These are phyloP conservation scores for Artibeus lituratus DNA, from an alignment of 2,797 vertebrate species.

Conservation along the genomic window DNA sequence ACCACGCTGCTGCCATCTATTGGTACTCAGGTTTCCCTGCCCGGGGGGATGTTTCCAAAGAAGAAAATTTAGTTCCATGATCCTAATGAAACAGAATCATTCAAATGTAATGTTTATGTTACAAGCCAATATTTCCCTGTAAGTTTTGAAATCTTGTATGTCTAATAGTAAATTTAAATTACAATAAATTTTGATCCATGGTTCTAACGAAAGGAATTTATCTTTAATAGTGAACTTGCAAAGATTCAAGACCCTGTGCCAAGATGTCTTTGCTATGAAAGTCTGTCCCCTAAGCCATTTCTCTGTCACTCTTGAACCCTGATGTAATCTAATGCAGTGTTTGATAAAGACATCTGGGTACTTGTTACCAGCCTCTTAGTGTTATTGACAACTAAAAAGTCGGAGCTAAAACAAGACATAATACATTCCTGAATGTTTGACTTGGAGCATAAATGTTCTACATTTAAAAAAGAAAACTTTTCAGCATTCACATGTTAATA, in stretches of 20 bases:
- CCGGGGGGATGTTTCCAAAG: neutral
- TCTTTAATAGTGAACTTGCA: neutral
- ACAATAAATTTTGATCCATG: neutral
- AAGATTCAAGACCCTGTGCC: neutral
- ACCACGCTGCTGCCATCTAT: slow-evolving; percentile 60
- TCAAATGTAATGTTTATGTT: neutral
- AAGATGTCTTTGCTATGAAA: neutral
- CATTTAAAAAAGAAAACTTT: neutral
- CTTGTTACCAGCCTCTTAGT: neutral
- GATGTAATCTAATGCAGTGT: neutral
- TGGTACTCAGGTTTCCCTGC: neutral
- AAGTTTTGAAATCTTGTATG: neutral
- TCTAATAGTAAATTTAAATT: neutral
- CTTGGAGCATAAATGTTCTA: neutral
- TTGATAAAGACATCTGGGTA: neutral
- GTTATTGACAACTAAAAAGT: neutral
- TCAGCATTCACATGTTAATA: neutral
- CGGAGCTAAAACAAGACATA: neutral
- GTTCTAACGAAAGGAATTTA: neutral
- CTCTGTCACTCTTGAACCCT: neutral
- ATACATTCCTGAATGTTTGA: neutral
- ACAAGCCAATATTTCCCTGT: neutral
- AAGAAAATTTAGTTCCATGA: neutral
- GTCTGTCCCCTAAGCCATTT: neutral
- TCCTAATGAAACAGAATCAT: neutral